Percentiles rank a stretch among this genome's conserved stretches.
phyloP scores from a whole-genome alignment of 2,113 vertebrate species.

The Suricata suricatta region DNA sequence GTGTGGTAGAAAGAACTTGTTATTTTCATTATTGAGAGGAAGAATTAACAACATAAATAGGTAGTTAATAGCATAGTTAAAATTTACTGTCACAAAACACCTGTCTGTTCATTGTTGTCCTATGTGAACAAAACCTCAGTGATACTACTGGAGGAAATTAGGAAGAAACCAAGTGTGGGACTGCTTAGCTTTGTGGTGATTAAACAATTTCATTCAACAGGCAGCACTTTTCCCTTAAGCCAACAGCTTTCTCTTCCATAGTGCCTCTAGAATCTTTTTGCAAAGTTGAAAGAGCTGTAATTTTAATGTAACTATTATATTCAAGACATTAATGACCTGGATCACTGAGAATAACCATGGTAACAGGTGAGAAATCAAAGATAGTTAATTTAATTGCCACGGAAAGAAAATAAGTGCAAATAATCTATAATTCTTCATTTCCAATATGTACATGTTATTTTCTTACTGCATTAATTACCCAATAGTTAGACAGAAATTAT shows the following conservation, averaged over 20 bases:
- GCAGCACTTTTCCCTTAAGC: not conserved
- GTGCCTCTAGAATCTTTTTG: conserved; percentile 24
- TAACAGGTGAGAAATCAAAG: conserved; percentile 82
- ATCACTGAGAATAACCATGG: conserved; percentile 77
- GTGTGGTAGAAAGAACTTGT: not conserved
- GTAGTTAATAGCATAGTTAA: not conserved
- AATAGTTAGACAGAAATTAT: conserved; percentile 77
- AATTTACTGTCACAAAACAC: not conserved
- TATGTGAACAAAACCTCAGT: not conserved
- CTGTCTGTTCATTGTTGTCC: not conserved
- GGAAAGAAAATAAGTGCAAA: conserved; percentile 79
- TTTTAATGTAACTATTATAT: conserved; percentile 75
- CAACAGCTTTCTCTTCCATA: conserved; percentile 10
- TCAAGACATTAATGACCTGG: conserved; percentile 76
- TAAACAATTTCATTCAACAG: conserved; percentile 27
- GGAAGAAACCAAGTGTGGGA: not conserved
- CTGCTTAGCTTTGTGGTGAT: not conserved
- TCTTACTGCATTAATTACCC: conserved; percentile 77
- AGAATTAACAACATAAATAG: not conserved
- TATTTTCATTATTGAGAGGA: not conserved
- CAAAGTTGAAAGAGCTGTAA: conserved; percentile 71
- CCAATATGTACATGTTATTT: conserved; percentile 74
- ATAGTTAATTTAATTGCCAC: conserved; percentile 79
- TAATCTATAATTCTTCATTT: conserved; percentile 79
- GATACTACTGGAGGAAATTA: not conserved